Base-by-base conservation (phyloP, 2,113 vertebrate species). In the Corythoichthys haematopterus region DNA sequence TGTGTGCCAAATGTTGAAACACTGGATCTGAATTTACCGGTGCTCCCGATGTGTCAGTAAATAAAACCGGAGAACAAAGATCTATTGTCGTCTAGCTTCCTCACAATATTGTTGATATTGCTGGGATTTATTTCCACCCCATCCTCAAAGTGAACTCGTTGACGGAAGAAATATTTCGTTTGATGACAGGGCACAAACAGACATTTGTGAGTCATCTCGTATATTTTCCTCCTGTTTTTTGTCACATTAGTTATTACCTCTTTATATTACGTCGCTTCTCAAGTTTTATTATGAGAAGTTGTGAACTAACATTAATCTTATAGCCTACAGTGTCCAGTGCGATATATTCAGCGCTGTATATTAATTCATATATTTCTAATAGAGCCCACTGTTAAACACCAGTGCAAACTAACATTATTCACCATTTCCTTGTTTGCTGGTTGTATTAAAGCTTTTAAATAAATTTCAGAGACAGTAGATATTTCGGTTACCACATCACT, bases 21-120 rank as follows among this genome's bases (percentile, higher is more conserved):
- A 58, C 2, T 12, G 40, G 15, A 37, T 12, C 67, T 65, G 5
- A 61, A 73, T 66, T 51, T 62, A 56, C 79, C 81, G 85, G 83
- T 75, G 80, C 66, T 40, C 3, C 45, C 48, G 46, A 16, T 60
- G 8, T 74, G 72, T 68, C 70, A 67, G 64, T 64, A 63, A 70
- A 77, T 83, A 48, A 80, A 80, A 80, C 35, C 53, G 16, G 78
- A 84, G 88, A 89, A 89, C 86, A 89, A 89, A 87, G 87, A 70
- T 89, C 80, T 74, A 62, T 79, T 79, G 72, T 77, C 66, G 67
- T 79, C 69, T 56, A 78, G 76, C 85, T 70, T 64, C 72, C 33
- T 28, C 52, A n/a, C 10, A 69, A 37, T 16, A 61, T n/a, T n/a
- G 20, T n/a, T 6, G 5, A 46, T 28, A 46, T 62, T 33, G 40